Evolutionary conservation across 2,888 invertebrate species (phyloP).

Genomic region (Coronaproctus castanopsis): DNA sequence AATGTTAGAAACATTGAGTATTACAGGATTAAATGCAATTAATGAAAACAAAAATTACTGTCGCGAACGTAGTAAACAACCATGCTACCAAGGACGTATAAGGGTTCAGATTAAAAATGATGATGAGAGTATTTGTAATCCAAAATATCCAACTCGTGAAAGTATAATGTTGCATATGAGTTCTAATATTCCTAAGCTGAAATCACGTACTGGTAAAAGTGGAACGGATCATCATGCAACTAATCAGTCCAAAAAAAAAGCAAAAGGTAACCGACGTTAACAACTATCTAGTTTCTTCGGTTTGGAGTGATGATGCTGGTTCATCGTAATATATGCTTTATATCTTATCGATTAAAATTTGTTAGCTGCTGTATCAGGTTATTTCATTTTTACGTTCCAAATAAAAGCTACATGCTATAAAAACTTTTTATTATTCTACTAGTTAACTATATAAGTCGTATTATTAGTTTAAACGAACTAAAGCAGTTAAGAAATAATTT

Average conservation of each 20-base stretch:
- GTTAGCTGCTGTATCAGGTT: too few relatives aligned
- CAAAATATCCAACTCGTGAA: constrained; percentile 44
- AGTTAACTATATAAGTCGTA: too few relatives aligned
- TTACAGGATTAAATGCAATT: constrained; percentile 62
- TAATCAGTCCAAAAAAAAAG: too few relatives aligned
- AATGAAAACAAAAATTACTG: constrained; percentile 86
- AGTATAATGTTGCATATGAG: constrained; percentile 50
- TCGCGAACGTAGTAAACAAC: constrained; percentile 76
- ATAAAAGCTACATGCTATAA: too few relatives aligned
- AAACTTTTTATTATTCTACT: too few relatives aligned
- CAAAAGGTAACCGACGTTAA: constrained; percentile 13
- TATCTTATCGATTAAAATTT: too few relatives aligned
- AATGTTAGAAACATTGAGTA: constrained; percentile 74
- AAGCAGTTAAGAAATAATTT: too few relatives aligned
- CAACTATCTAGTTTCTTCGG: too few relatives aligned
- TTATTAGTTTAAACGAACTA: too few relatives aligned
- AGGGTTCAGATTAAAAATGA: constrained; percentile 81
- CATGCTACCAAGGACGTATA: constrained; percentile 64
- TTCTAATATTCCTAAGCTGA: constrained; percentile 75
- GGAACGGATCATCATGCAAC: constrained; percentile 24
- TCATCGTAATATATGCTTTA: too few relatives aligned
- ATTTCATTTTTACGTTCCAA: too few relatives aligned
- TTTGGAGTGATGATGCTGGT: too few relatives aligned
- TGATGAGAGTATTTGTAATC: constrained; percentile 53
- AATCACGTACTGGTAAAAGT: constrained; percentile 44